Conservation (phyloP, 2,797 vertebrate species). For the Ptychadena robeensis region DNA sequence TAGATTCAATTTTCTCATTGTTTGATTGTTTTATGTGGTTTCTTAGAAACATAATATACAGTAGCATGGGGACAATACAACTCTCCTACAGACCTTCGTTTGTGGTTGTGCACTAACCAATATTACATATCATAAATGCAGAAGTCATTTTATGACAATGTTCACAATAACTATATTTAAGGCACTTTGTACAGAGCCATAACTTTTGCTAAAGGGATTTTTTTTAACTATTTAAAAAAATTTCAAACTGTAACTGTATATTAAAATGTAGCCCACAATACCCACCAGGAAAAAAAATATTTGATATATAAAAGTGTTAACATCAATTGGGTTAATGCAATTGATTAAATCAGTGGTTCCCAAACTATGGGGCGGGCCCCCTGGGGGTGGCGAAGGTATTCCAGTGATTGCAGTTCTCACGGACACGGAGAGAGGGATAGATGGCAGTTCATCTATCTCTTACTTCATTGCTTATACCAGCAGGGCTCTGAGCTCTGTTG, state of each 20-base stretch:
- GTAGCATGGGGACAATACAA: slow-evolving; percentile 4
- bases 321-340: too few species aligned
- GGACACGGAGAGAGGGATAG: too few species aligned
- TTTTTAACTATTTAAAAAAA: not conserved
- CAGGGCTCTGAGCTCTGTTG: too few species aligned
- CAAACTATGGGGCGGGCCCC: too few species aligned
- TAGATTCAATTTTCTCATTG: slow-evolving; percentile 51
- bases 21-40: slow-evolving; percentile 50
- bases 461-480: too few species aligned
- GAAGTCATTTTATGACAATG: not conserved
- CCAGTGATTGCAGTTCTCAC: too few species aligned
- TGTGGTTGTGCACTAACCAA: slow-evolving; percentile 5
- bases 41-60: slow-evolving; percentile 29
- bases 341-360: too few species aligned
- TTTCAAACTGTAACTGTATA: not conserved
- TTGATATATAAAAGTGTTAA: too few species aligned
- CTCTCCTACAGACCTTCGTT: slow-evolving; percentile 3
- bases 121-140: not conserved
- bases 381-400: too few species aligned
- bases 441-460: too few species aligned
- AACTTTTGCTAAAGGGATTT: not conserved
- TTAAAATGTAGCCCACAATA: not conserved
- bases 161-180: not conserved
- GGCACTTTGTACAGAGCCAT: not conserved
- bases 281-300: too few species aligned